These are phyloP conservation scores for Halocaridina rubra DNA, from an alignment of 2,888 invertebrate species.

Conservation along the genomic window DNA sequence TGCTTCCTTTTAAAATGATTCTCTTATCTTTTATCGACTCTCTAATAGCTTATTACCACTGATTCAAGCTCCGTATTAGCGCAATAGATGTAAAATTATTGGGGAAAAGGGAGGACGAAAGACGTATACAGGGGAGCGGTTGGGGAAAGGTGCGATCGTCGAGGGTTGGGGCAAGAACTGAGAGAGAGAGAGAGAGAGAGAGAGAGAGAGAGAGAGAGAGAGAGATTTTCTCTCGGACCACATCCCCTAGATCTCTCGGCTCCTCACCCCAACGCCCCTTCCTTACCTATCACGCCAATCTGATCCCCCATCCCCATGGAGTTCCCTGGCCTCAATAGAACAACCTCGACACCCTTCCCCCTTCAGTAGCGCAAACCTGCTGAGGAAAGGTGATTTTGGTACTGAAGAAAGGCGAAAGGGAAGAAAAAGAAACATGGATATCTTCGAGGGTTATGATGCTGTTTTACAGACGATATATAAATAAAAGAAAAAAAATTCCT, in stretches of 20 bases:
- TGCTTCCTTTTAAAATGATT: too few species aligned
- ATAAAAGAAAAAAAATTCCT: too few species aligned
- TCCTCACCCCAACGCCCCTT: not conserved
- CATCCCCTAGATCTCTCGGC: not conserved
- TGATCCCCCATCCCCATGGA: not conserved
- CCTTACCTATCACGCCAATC: not conserved
- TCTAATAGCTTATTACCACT: too few species aligned
- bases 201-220: conserved; percentile 2
- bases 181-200: not conserved
- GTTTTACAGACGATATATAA: too few species aligned
- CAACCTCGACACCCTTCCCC: not conserved
- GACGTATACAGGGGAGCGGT: not conserved
- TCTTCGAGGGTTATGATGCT: too few species aligned
- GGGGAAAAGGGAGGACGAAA: not conserved
- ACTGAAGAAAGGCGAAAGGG: too few species aligned
- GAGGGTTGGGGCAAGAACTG: not conserved
- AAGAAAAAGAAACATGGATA: too few species aligned
- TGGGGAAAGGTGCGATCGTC: not conserved
- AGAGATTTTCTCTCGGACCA: not conserved
- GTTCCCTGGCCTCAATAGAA: not conserved
- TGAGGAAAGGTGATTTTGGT: not conserved
- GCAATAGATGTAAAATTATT: too few species aligned
- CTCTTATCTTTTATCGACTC: too few species aligned
- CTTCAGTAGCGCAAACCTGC: not conserved
- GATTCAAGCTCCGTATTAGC: too few species aligned